Conservation (phyloP, 2,113 vertebrate genomes). For the Brachyhypopomus gauderio region DNA sequence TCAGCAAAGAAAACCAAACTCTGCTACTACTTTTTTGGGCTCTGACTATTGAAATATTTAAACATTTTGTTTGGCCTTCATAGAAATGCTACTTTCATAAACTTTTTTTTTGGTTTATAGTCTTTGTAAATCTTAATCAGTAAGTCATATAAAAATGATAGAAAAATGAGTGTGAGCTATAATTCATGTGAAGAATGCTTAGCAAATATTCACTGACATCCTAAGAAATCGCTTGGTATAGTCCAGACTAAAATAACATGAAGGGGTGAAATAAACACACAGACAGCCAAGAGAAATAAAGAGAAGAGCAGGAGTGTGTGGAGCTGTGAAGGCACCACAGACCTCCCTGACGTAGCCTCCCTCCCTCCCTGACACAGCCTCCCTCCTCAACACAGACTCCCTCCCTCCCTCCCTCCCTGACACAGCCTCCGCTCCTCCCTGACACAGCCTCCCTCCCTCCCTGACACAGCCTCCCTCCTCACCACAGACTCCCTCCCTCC, state of each 20-base stretch:
- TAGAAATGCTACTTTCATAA: not conserved
- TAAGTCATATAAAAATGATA: not conserved
- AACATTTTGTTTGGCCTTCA: not conserved
- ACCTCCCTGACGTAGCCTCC: too few species aligned
- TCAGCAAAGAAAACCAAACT: not conserved
- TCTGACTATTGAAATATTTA: not conserved
- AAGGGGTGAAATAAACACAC: constrained; percentile 16
- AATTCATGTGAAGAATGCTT: constrained; percentile 6
- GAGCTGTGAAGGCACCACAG: constrained; percentile 1
- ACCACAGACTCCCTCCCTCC: too few species aligned
- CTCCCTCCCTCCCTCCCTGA: too few species aligned
- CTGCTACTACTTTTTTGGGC: not conserved
- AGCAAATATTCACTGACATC: not conserved
- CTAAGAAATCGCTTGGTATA: constrained; percentile 21
- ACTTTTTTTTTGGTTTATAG: not conserved
- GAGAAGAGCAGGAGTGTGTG: constrained; percentile 34
- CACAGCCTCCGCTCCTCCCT: too few species aligned
- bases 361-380: too few species aligned
- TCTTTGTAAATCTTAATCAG: constrained; percentile 20
- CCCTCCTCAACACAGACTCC: too few species aligned
- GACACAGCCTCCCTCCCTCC: too few species aligned
- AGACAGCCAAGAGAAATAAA: constrained; percentile 49
- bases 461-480: too few species aligned
- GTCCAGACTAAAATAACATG: constrained; percentile 30
- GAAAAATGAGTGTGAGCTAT: not conserved